Evolutionary conservation across 2,797 vertebrate species (phyloP), one percentile per base, ranked within the genome.

Genomic region (Euthynnus affinis): DNA sequence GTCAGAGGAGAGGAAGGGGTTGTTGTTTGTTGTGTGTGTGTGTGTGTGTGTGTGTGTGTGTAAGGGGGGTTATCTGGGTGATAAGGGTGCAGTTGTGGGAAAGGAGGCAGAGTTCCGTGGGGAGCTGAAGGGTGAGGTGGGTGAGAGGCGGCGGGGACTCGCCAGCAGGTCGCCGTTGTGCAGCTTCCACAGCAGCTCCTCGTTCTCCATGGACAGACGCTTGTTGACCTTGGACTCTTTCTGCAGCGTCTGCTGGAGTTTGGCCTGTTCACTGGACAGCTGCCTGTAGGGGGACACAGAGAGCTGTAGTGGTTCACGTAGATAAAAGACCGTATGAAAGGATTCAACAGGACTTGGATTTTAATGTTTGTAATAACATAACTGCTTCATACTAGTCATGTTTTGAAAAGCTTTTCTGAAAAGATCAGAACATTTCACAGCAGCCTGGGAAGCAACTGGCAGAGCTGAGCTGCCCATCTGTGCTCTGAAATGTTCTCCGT

Each of bases 201-300:
- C 98, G 0, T 99, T 99, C 93, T 99, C 97, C 97, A 99, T 98
- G 4, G 98, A 99, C 48, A 99, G 92, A 0, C 98, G 96, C 82
- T 99, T 99, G 93, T 99, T 98, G 66, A 97, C 97, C 87, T 98
- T 99, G 0, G 98, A 99, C 91, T 99, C 97, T 55, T 98, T 98
- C 91, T 98, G 97, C 20, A 99, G 86, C 0, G 97, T 98, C 91
- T 98, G 96, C 90, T 98, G 98, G 46, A 99, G 90, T 12, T 95
- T 94, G 0, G 95, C 97, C 78, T 99, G 98, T 80, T 99, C 98
- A 0, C 88, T 96, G 65, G 97, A 98, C 63, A 99, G 96, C 90
- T 99, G 98, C 94, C 98, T 99, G 90, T 4, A 62, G 84, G 88
- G 37, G 84, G 78, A n/a, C 75, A 82, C 78, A 86, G 37, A 79